These are phyloP conservation scores for Callipepla californica DNA, from an alignment of 2,113 vertebrate genomes.

Conservation along the genomic window DNA sequence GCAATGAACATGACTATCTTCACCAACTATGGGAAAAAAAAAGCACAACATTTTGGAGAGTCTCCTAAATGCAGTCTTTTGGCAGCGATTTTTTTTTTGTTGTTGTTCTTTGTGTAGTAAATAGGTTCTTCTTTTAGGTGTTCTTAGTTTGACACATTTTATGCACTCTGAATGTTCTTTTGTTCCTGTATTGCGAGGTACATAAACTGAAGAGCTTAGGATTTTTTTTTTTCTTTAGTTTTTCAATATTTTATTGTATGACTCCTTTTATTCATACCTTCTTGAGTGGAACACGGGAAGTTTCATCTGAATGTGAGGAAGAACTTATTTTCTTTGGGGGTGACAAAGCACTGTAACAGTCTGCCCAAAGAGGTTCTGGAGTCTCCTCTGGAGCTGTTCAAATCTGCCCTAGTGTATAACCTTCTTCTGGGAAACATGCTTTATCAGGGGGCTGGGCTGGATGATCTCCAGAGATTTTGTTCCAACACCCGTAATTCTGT, in stretches of 20 bases:
- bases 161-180: neutral
- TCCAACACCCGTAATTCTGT: neutral
- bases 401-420: neutral
- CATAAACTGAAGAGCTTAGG: neutral
- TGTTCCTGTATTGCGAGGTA: neutral
- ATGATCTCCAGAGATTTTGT: neutral
- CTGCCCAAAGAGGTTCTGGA: neutral
- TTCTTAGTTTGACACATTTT: neutral
- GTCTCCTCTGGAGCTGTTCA: neutral
- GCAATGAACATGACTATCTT: neutral
- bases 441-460: neutral
- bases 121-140: neutral
- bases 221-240: neutral
- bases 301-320: neutral
- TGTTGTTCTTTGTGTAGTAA: rapidly evolving
- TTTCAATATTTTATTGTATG: neutral
- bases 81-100: neutral
- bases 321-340: neutral
- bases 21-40: neutral
- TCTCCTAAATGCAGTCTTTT: neutral
- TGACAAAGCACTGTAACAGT: neutral
- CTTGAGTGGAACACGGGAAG: neutral
- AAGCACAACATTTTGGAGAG: neutral
- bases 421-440: neutral
- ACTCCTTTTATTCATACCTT: neutral